A percentile compares a stretch with the other conserved stretches of the same genome.
These are phyloP conservation scores for Cisticola juncidis DNA, from an alignment of 2,113 vertebrate species.

Conservation along the genomic window DNA sequence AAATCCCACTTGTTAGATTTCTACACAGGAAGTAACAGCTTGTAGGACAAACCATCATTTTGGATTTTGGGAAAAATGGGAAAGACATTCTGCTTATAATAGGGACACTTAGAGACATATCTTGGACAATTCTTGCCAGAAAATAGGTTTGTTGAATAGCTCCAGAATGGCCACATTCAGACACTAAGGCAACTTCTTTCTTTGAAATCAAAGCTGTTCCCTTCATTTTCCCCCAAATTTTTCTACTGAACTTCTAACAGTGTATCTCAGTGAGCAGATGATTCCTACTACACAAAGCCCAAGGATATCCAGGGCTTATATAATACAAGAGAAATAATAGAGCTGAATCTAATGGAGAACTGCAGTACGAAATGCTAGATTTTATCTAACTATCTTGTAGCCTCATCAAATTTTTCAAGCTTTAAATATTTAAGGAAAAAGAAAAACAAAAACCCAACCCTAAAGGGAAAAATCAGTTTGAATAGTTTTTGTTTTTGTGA, in stretches of 20 bases:
- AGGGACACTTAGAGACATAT: neutral
- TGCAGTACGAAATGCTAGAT: neutral
- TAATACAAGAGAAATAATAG: constrained; percentile 30
- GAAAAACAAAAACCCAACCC: neutral
- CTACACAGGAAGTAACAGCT: neutral
- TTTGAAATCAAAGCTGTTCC: neutral
- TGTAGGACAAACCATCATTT: neutral
- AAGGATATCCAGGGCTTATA: constrained; percentile 32
- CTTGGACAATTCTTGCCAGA: neutral
- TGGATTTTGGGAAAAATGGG: neutral
- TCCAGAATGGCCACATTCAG: neutral
- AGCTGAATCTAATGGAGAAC: constrained; percentile 36
- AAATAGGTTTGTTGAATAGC: neutral
- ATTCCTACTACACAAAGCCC: neutral
- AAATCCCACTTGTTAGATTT: neutral
- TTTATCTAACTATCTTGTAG: constrained; percentile 44
- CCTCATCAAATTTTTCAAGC: constrained; percentile 40
- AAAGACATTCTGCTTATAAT: neutral
- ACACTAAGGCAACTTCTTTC: neutral
- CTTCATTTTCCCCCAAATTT: neutral
- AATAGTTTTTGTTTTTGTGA: constrained; percentile 12
- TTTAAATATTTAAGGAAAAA: constrained; percentile 9
- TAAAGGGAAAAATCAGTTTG: constrained; percentile 9
- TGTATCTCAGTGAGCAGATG: neutral
- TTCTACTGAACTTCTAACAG: neutral